Evolutionary conservation across 2,888 invertebrate species (phyloP).

Genomic region (Agriopis marginaria): DNA sequence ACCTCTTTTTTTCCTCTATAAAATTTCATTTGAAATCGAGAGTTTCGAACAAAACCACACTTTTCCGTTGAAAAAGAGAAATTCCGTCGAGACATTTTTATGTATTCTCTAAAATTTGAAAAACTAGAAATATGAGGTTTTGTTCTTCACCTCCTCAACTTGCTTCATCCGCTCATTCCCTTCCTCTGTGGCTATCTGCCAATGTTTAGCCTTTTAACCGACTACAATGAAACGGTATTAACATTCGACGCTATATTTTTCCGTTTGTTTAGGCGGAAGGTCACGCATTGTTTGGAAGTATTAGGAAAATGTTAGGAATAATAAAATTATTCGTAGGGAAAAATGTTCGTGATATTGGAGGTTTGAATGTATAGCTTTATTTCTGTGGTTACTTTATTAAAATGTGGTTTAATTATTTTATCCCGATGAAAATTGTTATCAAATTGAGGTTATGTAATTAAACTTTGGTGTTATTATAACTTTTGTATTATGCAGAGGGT

Average conservation of each 20-base stretch:
- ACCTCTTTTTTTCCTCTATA: too few species aligned
- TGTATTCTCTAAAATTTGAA: too few species aligned
- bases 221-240: constrained; percentile 35
- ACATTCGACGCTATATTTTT: constrained; percentile 34
- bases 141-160: too few species aligned
- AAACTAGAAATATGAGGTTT: too few species aligned
- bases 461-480: neutral
- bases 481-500: neutral
- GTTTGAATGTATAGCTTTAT: neutral
- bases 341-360: neutral
- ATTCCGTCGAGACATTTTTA: too few species aligned
- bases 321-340: constrained; percentile 6
- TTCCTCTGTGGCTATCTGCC: neutral
- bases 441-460: neutral
- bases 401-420: neutral
- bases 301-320: constrained; percentile 10
- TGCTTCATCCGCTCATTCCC: neutral
- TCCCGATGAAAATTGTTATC: neutral
- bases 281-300: constrained; percentile 30
- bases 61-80: too few species aligned
- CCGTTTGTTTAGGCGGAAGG: constrained; percentile 34
- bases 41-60: too few species aligned
- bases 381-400: constrained; percentile 8
- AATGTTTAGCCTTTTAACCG: constrained; percentile 37
- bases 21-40: too few species aligned